These are phyloP conservation scores for Sialis lutaria DNA, from an alignment of 2,888 invertebrate genomes.

Conservation along the genomic window DNA sequence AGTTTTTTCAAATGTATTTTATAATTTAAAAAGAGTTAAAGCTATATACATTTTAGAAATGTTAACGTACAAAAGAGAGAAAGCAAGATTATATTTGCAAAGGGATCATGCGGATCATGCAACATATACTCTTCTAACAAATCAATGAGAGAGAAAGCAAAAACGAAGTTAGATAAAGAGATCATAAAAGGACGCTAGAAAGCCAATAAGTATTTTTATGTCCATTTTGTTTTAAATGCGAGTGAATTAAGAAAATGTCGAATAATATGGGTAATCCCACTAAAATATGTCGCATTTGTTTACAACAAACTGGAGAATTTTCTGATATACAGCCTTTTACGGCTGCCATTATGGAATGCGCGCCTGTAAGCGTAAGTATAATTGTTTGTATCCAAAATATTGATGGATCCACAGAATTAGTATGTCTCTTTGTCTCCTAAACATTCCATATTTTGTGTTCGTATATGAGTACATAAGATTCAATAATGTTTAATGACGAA, in stretches of 20 bases:
- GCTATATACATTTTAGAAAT: no score
- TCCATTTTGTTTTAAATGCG: neutral
- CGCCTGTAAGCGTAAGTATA: conserved; percentile 3
- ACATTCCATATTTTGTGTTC: no score
- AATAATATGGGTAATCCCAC: neutral
- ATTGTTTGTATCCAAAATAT: no score
- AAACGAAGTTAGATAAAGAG: neutral
- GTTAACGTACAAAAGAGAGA: neutral
- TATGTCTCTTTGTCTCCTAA: no score
- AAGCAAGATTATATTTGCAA: neutral
- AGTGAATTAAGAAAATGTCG: neutral
- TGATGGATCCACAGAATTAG: no score
- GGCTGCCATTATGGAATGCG: conserved; percentile 5
- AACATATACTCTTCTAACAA: neutral
- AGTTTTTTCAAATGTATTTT: no score
- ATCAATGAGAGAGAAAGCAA: neutral
- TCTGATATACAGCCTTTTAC: conserved; percentile 3
- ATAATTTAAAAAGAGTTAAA: no score
- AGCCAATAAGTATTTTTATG: neutral
- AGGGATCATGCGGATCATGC: neutral
- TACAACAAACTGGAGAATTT: conserved; percentile 4
- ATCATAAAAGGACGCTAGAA: neutral
- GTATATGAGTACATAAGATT: no score
- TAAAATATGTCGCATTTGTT: conserved; percentile 4
- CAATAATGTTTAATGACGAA: no score